These are phyloP conservation scores for Dorcus hopei DNA, from an alignment of 2,888 invertebrate genomes.

Conservation along the genomic window DNA sequence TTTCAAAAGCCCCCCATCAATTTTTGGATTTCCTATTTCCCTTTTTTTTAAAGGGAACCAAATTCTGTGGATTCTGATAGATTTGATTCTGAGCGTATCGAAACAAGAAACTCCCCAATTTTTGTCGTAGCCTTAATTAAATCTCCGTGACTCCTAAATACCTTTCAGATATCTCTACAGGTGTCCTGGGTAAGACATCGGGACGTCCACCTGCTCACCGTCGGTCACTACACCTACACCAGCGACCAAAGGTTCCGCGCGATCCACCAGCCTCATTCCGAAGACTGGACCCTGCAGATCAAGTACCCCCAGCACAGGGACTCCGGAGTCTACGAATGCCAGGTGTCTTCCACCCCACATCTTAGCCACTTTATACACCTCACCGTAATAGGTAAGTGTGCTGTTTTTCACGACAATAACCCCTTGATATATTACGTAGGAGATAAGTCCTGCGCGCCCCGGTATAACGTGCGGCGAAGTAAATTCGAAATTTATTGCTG, in stretches of 20 bases:
- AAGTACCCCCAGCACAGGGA: conserved; percentile 90
- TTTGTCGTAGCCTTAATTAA: background rate
- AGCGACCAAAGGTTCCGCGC: conserved; percentile 88
- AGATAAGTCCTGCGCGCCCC: no score
- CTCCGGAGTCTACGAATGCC: conserved; percentile 89
- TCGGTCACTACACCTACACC: conserved; percentile 87
- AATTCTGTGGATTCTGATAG: no score
- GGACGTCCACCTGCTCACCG: conserved; percentile 85
- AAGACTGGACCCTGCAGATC: conserved; percentile 90
- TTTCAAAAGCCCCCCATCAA: no score
- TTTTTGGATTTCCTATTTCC: no score
- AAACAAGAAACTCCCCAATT: no score
- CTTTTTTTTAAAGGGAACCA: no score
- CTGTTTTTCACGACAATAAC: no score
- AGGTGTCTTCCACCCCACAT: conserved; percentile 90
- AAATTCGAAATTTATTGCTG: no score
- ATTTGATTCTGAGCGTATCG: no score
- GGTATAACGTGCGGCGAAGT: no score
- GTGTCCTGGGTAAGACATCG: conserved; percentile 90
- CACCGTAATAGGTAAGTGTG: conserved; percentile 87
- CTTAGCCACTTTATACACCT: conserved; percentile 90
- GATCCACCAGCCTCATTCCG: conserved; percentile 79
- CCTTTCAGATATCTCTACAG: conserved; percentile 66
- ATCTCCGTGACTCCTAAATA: conserved; percentile 22
- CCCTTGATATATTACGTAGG: no score